Evolutionary conservation across 2,888 invertebrate species (phyloP), one percentile per base, ranked within the genome.

Genomic region (Leptinotarsa peninsularis): DNA sequence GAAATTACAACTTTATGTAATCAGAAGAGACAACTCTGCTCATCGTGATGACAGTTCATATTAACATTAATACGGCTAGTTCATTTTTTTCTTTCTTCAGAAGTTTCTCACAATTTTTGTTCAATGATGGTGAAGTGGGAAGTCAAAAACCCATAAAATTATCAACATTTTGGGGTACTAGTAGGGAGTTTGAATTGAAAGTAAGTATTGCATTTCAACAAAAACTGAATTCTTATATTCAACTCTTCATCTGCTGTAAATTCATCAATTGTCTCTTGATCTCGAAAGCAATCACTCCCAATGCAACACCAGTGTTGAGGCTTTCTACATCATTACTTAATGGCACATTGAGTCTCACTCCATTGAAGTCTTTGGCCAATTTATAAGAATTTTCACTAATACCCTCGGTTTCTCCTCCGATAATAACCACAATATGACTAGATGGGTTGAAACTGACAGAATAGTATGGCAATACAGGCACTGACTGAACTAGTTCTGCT

Each of bases 331-430:
- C 91, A 84, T 91, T 91, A 75, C 91, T 91, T 82, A 98, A 88
- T 0, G 98, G 97, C 80, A 98, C 93, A 86, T 94, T 92, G 49
- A 98, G 85, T 80, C 94, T 91, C 49, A 91, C 86, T 14, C 94
- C 94, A 72, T 91, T 89, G 76, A 87, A 89, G 50, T 88, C 86
- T 49, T 88, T 86, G n/a, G 93, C 91, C 77, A 95, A 89, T 80
- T 92, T 88, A 84, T 93, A 93, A 5, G 95, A 93, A 43, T 93
- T 91, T 23, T 90, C 86, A 89, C 95, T 95, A n/a, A 98, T 90
- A 0, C 98, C 96, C 86, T 94, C 92, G 10, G 96, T 96, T 89
- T 98, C 98, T 13, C 97, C 97, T 17, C 97, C 96, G 80, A 98
- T 90, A 52, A 98, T 90, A 4, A 98, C 86, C 49, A 94, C 91